Percentiles rank a stretch among this genome's conserved stretches.
Evolutionary conservation across 2,113 vertebrate species (phyloP).

Genomic region (Leuciscus idus): DNA sequence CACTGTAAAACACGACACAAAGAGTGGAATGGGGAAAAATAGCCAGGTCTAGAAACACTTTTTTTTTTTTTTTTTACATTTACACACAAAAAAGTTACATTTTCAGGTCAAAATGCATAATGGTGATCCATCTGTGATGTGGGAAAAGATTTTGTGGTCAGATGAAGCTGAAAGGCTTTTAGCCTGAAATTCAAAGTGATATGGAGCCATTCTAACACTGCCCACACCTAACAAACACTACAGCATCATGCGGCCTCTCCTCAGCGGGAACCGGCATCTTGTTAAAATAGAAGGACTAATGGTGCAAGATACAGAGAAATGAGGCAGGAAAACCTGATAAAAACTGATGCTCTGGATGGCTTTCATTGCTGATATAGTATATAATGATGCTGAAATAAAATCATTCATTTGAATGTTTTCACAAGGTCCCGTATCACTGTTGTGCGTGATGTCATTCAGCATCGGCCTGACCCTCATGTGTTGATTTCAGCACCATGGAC

Average conservation of each 20-base stretch:
- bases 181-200: neutral
- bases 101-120: neutral
- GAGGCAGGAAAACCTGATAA: neutral
- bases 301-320: neutral
- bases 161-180: neutral
- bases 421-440: neutral
- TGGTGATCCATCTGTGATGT: constrained; percentile 2
- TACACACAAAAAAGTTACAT: too few species aligned
- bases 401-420: neutral
- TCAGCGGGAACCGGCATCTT: neutral
- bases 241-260: neutral
- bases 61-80: too few species aligned
- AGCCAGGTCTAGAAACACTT: too few species aligned
- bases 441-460: neutral
- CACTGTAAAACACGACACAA: too few species aligned
- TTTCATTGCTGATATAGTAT: neutral
- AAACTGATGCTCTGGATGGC: neutral
- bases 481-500: constrained; percentile 22
- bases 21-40: too few species aligned
- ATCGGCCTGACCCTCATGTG: neutral
- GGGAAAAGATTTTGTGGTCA: constrained; percentile 1
- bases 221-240: neutral
- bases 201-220: neutral
- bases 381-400: neutral
- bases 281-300: constrained; percentile 2